phyloP scores from a whole-genome alignment of 2,888 invertebrate genomes.

The Meteorus cinctellus region DNA sequence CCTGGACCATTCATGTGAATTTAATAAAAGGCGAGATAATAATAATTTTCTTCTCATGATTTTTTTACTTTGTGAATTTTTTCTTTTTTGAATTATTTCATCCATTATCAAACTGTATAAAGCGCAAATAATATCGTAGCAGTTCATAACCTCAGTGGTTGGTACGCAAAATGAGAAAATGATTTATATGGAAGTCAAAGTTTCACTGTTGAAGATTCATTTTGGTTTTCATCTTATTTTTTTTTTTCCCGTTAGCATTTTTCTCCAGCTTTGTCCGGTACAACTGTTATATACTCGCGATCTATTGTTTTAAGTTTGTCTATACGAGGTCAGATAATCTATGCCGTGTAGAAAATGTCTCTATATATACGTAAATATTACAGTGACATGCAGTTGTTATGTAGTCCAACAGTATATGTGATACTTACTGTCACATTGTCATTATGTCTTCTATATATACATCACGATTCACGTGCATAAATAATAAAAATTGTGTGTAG shows the following conservation, averaged over 20 bases:
- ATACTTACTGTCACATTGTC: constrained; percentile 53
- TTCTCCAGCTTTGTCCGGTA: neutral
- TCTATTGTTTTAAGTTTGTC: neutral
- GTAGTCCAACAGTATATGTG: constrained; percentile 51
- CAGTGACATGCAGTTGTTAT: constrained; percentile 54
- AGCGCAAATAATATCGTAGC: neutral
- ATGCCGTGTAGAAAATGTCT: too few relatives aligned
- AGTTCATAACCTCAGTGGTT: neutral
- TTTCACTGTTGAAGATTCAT: neutral
- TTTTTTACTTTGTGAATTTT: neutral
- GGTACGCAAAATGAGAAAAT: neutral
- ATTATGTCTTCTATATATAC: constrained; percentile 50
- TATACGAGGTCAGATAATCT: too few relatives aligned
- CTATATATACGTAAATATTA: constrained; percentile 22
- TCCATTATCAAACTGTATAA: constrained; percentile 17
- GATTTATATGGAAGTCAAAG: neutral
- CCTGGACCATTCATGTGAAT: constrained; percentile 5
- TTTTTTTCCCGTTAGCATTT: neutral
- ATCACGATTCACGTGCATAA: constrained; percentile 51
- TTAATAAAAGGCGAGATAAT: neutral
- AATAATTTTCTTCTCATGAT: neutral
- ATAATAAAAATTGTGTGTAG: constrained; percentile 52
- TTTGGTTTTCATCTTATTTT: neutral
- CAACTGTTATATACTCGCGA: neutral
- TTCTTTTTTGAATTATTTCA: constrained; percentile 15